Evolutionary conservation across 2,113 vertebrate species (phyloP).

Genomic region (Theristicus caerulescens): DNA sequence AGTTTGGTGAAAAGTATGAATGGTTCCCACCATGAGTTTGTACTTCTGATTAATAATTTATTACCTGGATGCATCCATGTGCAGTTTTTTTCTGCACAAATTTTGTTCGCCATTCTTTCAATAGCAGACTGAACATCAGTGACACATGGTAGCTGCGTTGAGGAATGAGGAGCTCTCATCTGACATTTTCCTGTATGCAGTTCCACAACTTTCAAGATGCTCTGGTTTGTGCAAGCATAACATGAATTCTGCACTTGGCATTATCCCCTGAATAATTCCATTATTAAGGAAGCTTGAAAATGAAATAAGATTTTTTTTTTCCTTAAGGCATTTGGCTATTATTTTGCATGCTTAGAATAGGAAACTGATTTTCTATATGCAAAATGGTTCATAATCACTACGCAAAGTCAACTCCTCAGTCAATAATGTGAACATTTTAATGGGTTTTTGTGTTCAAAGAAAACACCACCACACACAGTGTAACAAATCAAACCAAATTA

Average conservation of each 20-base stretch:
- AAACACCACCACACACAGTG: neutral
- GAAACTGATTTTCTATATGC: neutral
- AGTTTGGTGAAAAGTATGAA: neutral
- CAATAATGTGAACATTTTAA: neutral
- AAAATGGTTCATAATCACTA: neutral
- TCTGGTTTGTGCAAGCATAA: neutral
- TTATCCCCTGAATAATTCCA: neutral
- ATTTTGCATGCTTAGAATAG: neutral
- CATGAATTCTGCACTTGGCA: neutral
- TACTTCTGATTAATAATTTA: neutral
- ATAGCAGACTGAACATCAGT: neutral
- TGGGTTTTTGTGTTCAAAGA: neutral
- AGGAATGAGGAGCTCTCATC: neutral
- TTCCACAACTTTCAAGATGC: neutral
- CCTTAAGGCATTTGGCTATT: neutral
- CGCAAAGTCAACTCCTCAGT: neutral
- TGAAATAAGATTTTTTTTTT: neutral
- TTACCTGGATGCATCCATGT: neutral
- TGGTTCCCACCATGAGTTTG: neutral
- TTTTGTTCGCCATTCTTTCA: neutral
- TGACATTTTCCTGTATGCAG: neutral
- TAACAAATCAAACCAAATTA: constrained; percentile 16
- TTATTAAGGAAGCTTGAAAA: constrained; percentile 10
- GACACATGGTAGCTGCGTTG: neutral
- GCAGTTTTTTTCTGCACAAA: neutral